These are phyloP conservation scores for Choristoneura fumiferana DNA, from an alignment of 1,140 invertebrate species.

Conservation along the genomic window DNA sequence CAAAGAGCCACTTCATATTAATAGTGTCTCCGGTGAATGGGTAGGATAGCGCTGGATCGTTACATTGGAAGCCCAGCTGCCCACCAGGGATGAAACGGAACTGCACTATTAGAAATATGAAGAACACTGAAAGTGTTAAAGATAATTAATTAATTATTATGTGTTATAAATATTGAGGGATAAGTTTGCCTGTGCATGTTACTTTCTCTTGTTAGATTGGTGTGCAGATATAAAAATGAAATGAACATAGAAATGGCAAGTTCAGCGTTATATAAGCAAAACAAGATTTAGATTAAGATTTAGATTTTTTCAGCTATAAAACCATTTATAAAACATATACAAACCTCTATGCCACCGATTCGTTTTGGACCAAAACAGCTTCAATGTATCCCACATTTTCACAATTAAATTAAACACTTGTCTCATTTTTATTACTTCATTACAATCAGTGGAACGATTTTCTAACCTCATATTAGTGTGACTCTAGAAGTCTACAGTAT, in stretches of 20 bases:
- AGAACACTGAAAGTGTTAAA: slow-evolving; percentile 45
- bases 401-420: background rate
- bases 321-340: slow-evolving; percentile 27
- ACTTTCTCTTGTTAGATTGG: too few relatives aligned
- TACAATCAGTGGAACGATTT: background rate
- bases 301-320: background rate
- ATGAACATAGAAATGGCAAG: too few relatives aligned
- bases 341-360: slow-evolving; percentile 63
- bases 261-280: too few relatives aligned
- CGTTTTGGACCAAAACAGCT: slow-evolving; percentile 52
- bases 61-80: slow-evolving; percentile 80
- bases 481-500: background rate
- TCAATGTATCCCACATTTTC: slow-evolving; percentile 48
- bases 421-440: too few relatives aligned
- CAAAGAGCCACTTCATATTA: slow-evolving; percentile 61
- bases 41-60: slow-evolving; percentile 81
- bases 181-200: too few relatives aligned
- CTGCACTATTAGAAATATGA: slow-evolving; percentile 72
- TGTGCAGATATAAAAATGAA: too few relatives aligned
- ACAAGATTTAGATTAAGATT: too few relatives aligned
- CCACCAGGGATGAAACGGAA: slow-evolving; percentile 74
- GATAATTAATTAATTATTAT: background rate
- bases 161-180: too few relatives aligned
- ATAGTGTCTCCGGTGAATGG: slow-evolving; percentile 82
- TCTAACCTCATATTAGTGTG: background rate